phyloP scores from a whole-genome alignment of 2,797 vertebrate species.

The Syncerus caffer region DNA sequence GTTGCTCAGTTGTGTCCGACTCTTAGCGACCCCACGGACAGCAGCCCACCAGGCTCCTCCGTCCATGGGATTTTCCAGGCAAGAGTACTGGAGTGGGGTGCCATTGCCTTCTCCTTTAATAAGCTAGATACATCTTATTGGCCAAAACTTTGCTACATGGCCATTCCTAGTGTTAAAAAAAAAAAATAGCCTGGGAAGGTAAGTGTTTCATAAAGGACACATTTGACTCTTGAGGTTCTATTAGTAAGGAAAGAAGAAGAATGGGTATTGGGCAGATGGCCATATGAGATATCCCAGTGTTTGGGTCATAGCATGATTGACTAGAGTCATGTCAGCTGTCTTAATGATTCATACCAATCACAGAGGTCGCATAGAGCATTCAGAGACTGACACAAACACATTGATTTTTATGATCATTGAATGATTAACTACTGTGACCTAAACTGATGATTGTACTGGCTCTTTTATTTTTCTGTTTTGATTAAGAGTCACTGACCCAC shows the following conservation, averaged over 20 bases:
- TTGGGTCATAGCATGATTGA: not conserved
- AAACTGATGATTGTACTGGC: not conserved
- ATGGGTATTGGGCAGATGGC: not conserved
- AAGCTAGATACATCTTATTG: not conserved
- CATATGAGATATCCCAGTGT: not conserved
- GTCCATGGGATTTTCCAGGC: too few relatives aligned
- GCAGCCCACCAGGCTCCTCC: too few relatives aligned
- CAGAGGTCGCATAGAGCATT: not conserved
- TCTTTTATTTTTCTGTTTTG: not conserved
- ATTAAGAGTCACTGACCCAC: not conserved
- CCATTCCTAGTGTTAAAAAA: not conserved
- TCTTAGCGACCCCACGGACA: too few relatives aligned
- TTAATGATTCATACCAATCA: conserved; percentile 24
- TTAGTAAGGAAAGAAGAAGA: not conserved
- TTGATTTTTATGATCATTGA: not conserved
- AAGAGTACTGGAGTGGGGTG: too few relatives aligned
- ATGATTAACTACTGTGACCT: not conserved
- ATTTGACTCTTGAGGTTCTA: not conserved
- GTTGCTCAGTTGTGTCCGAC: too few relatives aligned
- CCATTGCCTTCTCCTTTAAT: not conserved
- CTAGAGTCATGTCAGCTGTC: not conserved
- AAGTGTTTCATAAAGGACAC: not conserved
- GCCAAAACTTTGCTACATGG: not conserved
- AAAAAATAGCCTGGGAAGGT: not conserved
- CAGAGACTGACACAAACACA: not conserved